Evolutionary conservation across 2,113 vertebrate species (phyloP).

Genomic region (Sarotherodon lohbergeri): DNA sequence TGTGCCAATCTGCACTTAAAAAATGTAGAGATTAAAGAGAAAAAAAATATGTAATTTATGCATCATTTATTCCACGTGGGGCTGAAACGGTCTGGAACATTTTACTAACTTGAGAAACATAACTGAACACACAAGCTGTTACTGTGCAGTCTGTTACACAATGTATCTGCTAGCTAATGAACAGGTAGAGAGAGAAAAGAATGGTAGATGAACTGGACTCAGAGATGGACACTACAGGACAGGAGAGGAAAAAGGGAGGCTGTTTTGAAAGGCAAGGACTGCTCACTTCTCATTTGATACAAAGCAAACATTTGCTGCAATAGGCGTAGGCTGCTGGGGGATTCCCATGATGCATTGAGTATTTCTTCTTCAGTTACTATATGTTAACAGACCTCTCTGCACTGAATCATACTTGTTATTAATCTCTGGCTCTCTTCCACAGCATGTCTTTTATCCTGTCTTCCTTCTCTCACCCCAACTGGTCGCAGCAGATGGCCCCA

Average conservation of each 20-base stretch:
- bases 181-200: not conserved
- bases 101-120: not conserved
- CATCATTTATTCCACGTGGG: not conserved
- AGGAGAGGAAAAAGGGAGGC: not conserved
- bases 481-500: not conserved
- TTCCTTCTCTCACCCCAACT: not conserved
- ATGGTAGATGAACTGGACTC: not conserved
- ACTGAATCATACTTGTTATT: too few species aligned
- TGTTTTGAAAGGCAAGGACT: not conserved
- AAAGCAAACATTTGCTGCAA: not conserved
- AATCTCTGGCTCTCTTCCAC: too few species aligned
- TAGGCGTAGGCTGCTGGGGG: not conserved
- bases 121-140: too few species aligned
- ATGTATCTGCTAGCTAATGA: not conserved
- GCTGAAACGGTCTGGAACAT: not conserved
- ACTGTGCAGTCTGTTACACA: rapidly evolving
- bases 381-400: too few species aligned
- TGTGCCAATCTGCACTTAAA: not conserved
- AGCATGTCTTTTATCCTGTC: not conserved
- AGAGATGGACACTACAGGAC: not conserved
- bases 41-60: not conserved
- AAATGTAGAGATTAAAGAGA: not conserved
- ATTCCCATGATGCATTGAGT: not conserved
- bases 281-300: not conserved
- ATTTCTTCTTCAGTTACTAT: not conserved